phyloP scores from a whole-genome alignment of 2,888 invertebrate genomes.

The Phymatocera aterrima region DNA sequence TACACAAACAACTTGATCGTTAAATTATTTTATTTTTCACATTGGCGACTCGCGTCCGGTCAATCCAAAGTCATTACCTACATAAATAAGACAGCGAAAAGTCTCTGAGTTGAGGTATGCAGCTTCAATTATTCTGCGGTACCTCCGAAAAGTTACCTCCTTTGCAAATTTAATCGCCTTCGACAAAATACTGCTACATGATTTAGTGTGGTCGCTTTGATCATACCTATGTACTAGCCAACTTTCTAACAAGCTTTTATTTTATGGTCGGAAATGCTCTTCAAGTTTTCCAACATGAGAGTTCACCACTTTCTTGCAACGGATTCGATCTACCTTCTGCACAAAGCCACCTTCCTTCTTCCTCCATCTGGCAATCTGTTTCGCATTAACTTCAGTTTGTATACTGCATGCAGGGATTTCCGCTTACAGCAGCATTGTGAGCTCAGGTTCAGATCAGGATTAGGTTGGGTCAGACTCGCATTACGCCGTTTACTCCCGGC shows the following conservation, averaged over 20 bases:
- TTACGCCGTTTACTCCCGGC: not conserved
- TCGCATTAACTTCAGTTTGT: slow-evolving; percentile 3
- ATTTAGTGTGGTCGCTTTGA: no score
- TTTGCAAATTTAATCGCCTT: no score
- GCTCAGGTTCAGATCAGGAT: not conserved
- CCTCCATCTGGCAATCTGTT: slow-evolving; percentile 9
- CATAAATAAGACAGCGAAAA: no score
- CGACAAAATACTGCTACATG: no score
- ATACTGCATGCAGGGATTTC: not conserved
- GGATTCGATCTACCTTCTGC: not conserved
- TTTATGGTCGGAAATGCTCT: slow-evolving; percentile 7
- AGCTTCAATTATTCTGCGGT: no score
- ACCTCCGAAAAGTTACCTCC: no score
- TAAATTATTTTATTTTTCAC: no score
- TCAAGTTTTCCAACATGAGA: not conserved
- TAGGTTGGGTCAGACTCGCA: not conserved
- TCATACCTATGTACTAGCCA: no score
- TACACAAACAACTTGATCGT: no score
- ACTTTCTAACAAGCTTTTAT: not conserved
- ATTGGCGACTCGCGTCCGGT: no score
- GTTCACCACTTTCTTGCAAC: slow-evolving; percentile 7
- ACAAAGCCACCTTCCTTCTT: not conserved
- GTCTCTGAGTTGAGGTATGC: no score
- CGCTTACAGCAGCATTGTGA: not conserved
- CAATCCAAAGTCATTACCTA: no score